A percentile compares a stretch with the other conserved stretches of the same genome.
Evolutionary conservation across 2,888 invertebrate species (phyloP).

Genomic region (Thumatha senex): DNA sequence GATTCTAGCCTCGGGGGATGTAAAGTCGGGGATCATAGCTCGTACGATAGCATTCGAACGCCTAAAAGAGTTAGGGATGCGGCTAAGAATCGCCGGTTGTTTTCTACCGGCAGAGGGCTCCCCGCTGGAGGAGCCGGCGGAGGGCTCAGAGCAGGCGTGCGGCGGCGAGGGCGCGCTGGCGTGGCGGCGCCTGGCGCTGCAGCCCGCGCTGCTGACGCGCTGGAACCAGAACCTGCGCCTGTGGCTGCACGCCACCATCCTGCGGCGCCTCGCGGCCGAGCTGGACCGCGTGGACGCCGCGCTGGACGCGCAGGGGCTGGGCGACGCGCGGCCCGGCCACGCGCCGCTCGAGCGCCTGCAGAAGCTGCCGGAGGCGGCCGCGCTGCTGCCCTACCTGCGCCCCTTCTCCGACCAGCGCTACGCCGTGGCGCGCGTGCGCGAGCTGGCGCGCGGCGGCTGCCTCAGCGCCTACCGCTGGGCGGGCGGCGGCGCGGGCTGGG

Average conservation of each 20-base stretch:
- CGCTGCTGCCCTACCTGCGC: constrained; percentile 40
- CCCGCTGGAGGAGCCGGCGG: constrained; percentile 3
- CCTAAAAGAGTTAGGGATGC: no score
- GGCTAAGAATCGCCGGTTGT: background rate
- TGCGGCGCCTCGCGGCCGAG: constrained; percentile 89
- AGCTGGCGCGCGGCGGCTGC: constrained; percentile 92
- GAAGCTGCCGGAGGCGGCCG: constrained; percentile 38
- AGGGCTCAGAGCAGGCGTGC: background rate
- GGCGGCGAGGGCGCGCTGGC: constrained; percentile 15
- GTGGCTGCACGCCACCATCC: constrained; percentile 93
- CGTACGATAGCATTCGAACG: no score
- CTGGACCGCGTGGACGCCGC: constrained; percentile 88
- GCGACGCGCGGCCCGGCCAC: constrained; percentile 28
- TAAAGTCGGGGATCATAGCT: no score
- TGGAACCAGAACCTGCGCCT: constrained; percentile 62
- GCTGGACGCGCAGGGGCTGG: constrained; percentile 77
- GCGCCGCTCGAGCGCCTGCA: constrained; percentile 50
- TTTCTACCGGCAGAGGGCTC: constrained; percentile 5
- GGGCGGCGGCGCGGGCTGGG: constrained; percentile 92
- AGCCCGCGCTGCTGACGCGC: constrained; percentile 81
- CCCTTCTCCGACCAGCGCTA: constrained; percentile 86
- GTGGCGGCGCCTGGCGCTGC: constrained; percentile 83
- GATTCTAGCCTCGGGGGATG: no score
- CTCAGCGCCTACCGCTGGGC: constrained; percentile 96
- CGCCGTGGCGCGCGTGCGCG: constrained; percentile 89